These are phyloP conservation scores for Pantherophis vulpinus DNA, from an alignment of 2,797 vertebrate genomes.

Conservation along the genomic window DNA sequence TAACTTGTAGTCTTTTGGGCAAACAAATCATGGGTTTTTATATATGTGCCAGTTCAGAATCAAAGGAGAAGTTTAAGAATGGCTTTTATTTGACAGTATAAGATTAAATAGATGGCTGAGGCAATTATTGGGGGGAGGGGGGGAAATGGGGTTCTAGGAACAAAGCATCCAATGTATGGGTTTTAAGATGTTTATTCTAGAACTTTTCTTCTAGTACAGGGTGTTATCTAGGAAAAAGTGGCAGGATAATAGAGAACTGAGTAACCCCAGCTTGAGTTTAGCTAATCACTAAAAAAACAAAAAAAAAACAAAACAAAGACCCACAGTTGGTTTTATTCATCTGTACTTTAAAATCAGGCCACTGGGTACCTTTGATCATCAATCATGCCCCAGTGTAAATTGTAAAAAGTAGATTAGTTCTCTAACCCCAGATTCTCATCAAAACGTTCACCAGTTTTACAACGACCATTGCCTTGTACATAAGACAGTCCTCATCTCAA, in stretches of 20 bases:
- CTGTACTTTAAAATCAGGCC: background rate
- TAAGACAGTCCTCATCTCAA: background rate
- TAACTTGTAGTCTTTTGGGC: background rate
- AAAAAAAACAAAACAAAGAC: background rate
- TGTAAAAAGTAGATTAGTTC: background rate
- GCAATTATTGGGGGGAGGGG: background rate
- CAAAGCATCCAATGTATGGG: background rate
- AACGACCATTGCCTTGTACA: background rate
- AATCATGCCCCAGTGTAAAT: background rate
- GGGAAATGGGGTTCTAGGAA: background rate
- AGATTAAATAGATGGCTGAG: slow-evolving; percentile 5
- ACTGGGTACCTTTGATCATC: background rate
- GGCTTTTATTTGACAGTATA: slow-evolving; percentile 3
- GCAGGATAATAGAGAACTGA: background rate
- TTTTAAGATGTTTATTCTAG: background rate
- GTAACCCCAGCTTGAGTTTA: background rate
- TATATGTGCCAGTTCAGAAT: background rate
- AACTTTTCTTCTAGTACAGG: background rate
- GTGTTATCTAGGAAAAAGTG: background rate
- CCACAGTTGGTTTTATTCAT: background rate
- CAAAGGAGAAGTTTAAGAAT: background rate
- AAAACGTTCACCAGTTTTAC: background rate
- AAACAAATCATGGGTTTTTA: background rate
- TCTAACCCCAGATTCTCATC: background rate
- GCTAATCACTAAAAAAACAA: background rate